Base-by-base conservation (phyloP, 2,888 invertebrate species). In the Polyommatus icarus region DNA sequence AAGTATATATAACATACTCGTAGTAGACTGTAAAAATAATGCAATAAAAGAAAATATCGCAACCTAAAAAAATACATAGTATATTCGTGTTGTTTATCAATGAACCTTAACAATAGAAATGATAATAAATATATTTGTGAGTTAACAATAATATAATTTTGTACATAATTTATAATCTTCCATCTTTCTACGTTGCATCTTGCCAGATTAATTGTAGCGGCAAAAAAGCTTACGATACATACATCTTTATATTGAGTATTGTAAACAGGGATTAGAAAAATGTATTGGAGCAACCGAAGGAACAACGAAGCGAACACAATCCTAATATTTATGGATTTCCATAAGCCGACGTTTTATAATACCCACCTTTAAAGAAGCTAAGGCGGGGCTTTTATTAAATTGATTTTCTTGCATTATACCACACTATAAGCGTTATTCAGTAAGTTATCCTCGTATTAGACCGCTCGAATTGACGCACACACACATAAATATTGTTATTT, bases 281-380 rank as follows among this genome's bases (percentile, higher is more conserved):
- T 15, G 46, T 73, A 73, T 46, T 46, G 20, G 40, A 18, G 40
- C 46, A 32, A n/a, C 71, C n/a, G 20, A 40, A 12, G 76, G 40
- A 24, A 59, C 59, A 73, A 20, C 57, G 54, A 61, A 24, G 20
- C 72, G 71, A 50, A 32, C 71, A 59, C 7, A 77, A 76, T 76
- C 77, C 54, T 24, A 61, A 76, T 77, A 78, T 77, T 79, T 77
- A 79, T 76, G 59, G 20, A 67, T 67, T 67, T 67, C 6, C 20
- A 73, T 73, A 73, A 73, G 73, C 73, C 20, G 73, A 40, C 4
- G 73, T 18, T 73, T 72, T 73, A 73, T 73, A 40, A 73, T 46
- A 72, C 40, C 73, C 18, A 20, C 20, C 50, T 50, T 73, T 73
- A 12, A 73, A 73, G 72, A 50, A 73, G 73, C 40, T 15, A 20